Evolutionary conservation across 2,797 vertebrate genomes (phyloP), one percentile per base, ranked within the genome.

Genomic region (Lacerta agilis): DNA sequence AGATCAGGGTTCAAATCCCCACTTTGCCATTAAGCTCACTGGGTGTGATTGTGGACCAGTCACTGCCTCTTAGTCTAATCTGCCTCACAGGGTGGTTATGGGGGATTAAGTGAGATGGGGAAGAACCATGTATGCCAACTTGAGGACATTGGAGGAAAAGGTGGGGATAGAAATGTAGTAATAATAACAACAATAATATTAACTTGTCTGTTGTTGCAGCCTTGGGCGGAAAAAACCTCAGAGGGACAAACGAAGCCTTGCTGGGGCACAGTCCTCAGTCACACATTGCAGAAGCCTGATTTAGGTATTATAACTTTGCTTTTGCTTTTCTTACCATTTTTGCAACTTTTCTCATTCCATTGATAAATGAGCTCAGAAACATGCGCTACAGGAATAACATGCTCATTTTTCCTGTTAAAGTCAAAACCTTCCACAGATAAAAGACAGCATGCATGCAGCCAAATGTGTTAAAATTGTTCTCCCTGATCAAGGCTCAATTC

Each of bases 241-340:
- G n/a, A 11, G 13, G 5, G 75, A 78, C 79, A 64, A 45, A 86
- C 36, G n/a, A 49, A n/a, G 2, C 8, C n/a, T 49, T 82, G 81
- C 8, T n/a, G 33, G 15, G 23, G 29, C 67, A 13, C 64, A 78
- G 33, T 49, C 75, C 43, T 83, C 38, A 66, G 20, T 79, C 66
- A 67, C 33, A 67, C 43, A 49, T 43, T 69, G 41, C 67, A 64
- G 67, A 41, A 29, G 27, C 33, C 76, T 18, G 77, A 79, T 69
- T 86, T 45, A 49, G 29, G 64, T 45, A 10, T 58, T 36, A 45
- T 33, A 23, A 58, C 23, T 75, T 27, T 3, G 93, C 23, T 75
- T 27, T 5, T 93, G 85, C 89, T 94, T 91, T 93, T 92, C 92
- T 83, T 94, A 93, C 95, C 94, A 81, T 91, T 94, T 76, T 82